These are phyloP conservation scores for Karalla daura DNA, from an alignment of 2,797 vertebrate species.

Conservation along the genomic window DNA sequence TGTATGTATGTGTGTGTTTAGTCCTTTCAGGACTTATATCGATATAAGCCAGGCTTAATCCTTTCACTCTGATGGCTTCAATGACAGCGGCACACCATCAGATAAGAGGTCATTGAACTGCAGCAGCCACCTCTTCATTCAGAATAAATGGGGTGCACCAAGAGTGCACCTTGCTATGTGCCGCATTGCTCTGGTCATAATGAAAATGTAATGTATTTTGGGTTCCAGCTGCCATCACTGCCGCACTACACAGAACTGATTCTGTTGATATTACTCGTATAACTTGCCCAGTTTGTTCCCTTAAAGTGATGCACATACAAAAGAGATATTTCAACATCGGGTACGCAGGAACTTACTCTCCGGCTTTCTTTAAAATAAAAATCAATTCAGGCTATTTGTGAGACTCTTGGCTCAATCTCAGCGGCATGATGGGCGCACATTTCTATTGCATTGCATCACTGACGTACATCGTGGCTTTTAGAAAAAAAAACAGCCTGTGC, in stretches of 20 bases:
- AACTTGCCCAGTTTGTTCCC: conserved; percentile 68
- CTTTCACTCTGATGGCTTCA: conserved; percentile 86
- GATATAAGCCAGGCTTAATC: conserved; percentile 83
- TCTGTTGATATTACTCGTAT: conserved; percentile 72
- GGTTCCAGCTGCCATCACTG: conserved; percentile 69
- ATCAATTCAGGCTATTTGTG: conserved; percentile 52
- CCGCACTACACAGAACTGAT: conserved; percentile 58
- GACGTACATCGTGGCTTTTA: background rate
- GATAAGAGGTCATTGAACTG: conserved; percentile 88
- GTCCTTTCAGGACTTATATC: conserved; percentile 79
- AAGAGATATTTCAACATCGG: conserved; percentile 52
- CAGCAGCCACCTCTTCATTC: conserved; percentile 84
- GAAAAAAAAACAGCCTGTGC: conserved; percentile 20
- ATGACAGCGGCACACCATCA: conserved; percentile 84
- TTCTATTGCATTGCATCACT: conserved; percentile 11
- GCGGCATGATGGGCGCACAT: conserved; percentile 4
- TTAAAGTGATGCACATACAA: conserved; percentile 54
- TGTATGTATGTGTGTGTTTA: conserved; percentile 53
- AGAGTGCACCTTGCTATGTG: conserved; percentile 82
- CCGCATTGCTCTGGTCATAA: conserved; percentile 79
- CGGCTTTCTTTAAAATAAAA: conserved; percentile 8
- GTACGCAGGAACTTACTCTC: conserved; percentile 40
- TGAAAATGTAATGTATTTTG: conserved; percentile 86
- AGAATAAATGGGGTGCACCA: conserved; percentile 85
- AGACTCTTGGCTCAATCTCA: conserved; percentile 14